These are phyloP conservation scores for Centropus bengalensis DNA, from an alignment of 2,113 vertebrate genomes.

Conservation along the genomic window DNA sequence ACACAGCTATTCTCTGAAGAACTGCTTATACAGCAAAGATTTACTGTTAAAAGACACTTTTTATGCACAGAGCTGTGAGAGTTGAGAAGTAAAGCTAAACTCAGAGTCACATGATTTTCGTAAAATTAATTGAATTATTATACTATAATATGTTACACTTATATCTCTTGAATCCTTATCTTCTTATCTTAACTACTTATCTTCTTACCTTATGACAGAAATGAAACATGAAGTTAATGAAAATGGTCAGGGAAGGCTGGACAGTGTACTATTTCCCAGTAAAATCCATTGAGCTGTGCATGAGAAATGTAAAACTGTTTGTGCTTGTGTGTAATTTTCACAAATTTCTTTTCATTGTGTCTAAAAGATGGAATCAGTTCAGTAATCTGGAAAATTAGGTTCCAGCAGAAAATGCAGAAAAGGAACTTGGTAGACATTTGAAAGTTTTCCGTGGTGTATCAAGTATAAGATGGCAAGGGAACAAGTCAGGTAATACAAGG, in stretches of 20 bases:
- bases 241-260: neutral
- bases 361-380: neutral
- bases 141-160: neutral
- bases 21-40: neutral
- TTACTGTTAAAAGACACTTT: neutral
- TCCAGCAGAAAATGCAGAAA: neutral
- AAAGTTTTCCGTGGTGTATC: neutral
- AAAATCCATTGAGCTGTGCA: neutral
- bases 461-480: neutral
- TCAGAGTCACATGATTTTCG: neutral
- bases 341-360: neutral
- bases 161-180: neutral
- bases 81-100: neutral
- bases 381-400: neutral
- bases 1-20: neutral
- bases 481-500: neutral
- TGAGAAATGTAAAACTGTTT: neutral
- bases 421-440: neutral
- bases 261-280: neutral
- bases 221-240: neutral
- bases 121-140: neutral
- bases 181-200: neutral
- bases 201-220: neutral
- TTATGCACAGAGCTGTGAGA: neutral
- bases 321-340: neutral